Evolutionary conservation across 2,888 invertebrate species (phyloP).

Genomic region (Eustalomyia histrio): DNA sequence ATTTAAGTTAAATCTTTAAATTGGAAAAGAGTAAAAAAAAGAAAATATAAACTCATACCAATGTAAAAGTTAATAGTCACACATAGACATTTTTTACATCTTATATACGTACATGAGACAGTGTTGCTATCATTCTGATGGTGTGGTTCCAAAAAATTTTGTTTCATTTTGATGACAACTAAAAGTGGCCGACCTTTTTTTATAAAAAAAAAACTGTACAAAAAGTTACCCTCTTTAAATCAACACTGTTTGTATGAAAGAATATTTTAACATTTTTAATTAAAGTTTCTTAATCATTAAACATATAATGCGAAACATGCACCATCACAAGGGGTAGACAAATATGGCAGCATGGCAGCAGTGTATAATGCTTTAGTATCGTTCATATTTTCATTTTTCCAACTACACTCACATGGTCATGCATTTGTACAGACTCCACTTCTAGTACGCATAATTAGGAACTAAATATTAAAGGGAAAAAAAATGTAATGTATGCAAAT

Average conservation of each 20-base stretch:
- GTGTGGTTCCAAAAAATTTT: not conserved
- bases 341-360: not conserved
- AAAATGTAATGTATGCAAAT: not conserved
- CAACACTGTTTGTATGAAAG: not conserved
- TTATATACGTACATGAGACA: not conserved
- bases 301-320: slow-evolving; percentile 11
- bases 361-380: not conserved
- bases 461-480: not conserved
- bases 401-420: not conserved
- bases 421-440: not conserved
- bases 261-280: slow-evolving; percentile 39
- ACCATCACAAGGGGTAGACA: not conserved
- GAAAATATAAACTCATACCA: not conserved
- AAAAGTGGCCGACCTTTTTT: not conserved
- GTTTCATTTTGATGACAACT: not conserved
- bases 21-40: not conserved
- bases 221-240: not conserved
- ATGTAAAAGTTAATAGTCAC: not conserved
- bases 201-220: not conserved
- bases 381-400: not conserved
- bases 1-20: not conserved
- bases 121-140: not conserved
- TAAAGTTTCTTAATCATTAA: slow-evolving; percentile 44
- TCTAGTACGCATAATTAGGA: not conserved
- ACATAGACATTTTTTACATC: not conserved